Evolutionary conservation across 2,888 invertebrate genomes (phyloP), one percentile per base, ranked within the genome.

Genomic region (Apodemia hepburni): DNA sequence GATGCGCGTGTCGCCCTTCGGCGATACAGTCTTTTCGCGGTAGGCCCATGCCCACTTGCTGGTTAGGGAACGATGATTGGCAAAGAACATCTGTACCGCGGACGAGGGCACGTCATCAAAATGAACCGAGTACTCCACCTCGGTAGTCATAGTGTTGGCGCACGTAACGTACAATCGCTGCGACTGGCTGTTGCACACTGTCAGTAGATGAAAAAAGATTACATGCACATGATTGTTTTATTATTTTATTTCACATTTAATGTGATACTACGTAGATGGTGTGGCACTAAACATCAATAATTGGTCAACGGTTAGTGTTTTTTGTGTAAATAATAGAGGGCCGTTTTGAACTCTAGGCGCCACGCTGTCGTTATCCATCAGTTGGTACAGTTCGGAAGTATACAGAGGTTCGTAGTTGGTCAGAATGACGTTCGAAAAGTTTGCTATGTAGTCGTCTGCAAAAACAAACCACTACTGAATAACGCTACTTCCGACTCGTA

Each of bases 21-120:
- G 59, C 11, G 59, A 59, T 22, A 59, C 59, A 12, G 38, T 59
- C 59, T 59, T 59, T 59, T 59, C 59, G 38, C 59, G 38, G 38
- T 38, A 18, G 18, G 35, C 35, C 59, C 59, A 59, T 35, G 38
- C 59, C 49, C 17, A 49, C 49, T 49, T 49, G 17, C 49, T 9
- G 49, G 49, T 49, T 18, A 18, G 9, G 49, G 49, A 49, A 18
- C 49, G 49, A 49, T 49, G 49, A 9, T 18, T 18, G 49, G 49
- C 49, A 49, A 49, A 49, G 18, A 49, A 17, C 18, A 17, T 35
- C 7, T 58, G 58, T 35, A 58, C 29, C 58, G 12, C 58, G 17
- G 33, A 58, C 58, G 35, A 35, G 33, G 58, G 58, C 8, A 33
- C 17, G 58, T 33, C 58, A 58, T 58, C 58, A 58, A 58, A 58